A percentile compares a stretch with the other conserved stretches of the same genome.
Conservation (phyloP, 2,113 vertebrate genomes). For the Cryptomyrus ogoouensis region DNA sequence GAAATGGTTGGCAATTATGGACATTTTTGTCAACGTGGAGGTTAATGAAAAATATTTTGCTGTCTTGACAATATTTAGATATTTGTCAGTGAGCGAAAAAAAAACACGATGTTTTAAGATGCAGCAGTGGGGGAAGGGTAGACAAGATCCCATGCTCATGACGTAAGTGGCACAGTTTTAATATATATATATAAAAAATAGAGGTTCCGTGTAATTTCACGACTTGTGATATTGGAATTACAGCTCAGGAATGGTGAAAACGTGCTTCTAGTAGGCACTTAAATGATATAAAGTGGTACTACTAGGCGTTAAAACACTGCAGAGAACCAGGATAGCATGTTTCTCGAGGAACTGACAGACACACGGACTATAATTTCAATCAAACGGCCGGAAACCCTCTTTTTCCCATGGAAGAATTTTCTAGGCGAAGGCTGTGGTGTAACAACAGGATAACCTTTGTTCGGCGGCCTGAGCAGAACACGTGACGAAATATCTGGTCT, state of each 20-base stretch:
- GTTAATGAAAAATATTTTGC: not conserved
- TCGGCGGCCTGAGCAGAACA: conserved; percentile 26
- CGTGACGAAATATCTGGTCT: conserved; percentile 29
- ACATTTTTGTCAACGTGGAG: not conserved
- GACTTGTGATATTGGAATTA: not conserved
- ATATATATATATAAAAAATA: not conserved
- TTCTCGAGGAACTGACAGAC: not conserved
- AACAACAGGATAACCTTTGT: conserved; percentile 36
- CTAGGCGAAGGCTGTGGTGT: conserved; percentile 14
- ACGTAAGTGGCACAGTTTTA: conserved; percentile 19
- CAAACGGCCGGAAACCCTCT: not conserved
- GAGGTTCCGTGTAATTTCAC: not conserved
- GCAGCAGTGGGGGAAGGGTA: not conserved
- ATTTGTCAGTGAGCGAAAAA: not conserved
- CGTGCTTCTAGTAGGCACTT: not conserved
- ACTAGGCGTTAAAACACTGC: not conserved
- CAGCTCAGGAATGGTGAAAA: not conserved
- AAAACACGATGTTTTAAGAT: not conserved
- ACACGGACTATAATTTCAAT: not conserved
- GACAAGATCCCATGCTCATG: conserved; percentile 7
- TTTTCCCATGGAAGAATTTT: conserved; percentile 14
- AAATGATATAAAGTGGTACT: not conserved
- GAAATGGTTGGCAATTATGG: not conserved
- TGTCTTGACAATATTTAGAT: not conserved
- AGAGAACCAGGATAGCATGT: not conserved